A percentile compares a stretch with the other conserved stretches of the same genome.
Evolutionary conservation across 2,113 vertebrate species (phyloP).

Genomic region (Seriola aureovittata): DNA sequence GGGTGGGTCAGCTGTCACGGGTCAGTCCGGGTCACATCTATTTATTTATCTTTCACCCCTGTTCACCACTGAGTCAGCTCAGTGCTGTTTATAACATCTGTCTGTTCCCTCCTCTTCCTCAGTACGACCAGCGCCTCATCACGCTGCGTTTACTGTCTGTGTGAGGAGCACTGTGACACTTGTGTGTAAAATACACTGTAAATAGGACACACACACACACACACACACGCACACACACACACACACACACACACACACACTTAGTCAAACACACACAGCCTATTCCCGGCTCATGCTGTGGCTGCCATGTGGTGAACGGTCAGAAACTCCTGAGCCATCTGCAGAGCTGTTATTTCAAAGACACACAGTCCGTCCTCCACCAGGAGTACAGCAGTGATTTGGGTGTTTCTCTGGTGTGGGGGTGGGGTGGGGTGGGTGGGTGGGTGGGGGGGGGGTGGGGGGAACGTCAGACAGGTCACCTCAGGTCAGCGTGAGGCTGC

Average conservation of each 20-base stretch:
- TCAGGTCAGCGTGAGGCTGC: conserved; percentile 26
- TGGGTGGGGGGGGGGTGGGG: neutral
- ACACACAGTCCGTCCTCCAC: neutral
- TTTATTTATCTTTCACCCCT: neutral
- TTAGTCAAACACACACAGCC: conserved; percentile 6
- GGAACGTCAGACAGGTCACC: conserved; percentile 13
- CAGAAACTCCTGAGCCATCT: conserved; percentile 37
- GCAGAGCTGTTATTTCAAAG: conserved; percentile 25
- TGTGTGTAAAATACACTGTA: conserved; percentile 31
- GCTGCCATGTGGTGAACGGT: conserved; percentile 51
- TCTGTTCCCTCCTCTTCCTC: neutral
- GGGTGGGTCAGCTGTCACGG: neutral
- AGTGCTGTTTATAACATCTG: conserved; percentile 34
- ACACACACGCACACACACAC: conserved; percentile 19
- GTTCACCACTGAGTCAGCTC: conserved; percentile 14
- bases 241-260: conserved; percentile 25
- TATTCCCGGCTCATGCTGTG: conserved; percentile 35
- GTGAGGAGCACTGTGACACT: conserved; percentile 33
- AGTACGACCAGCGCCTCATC: neutral
- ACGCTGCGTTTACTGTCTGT: conserved; percentile 8
- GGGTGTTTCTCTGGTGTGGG: conserved; percentile 17
- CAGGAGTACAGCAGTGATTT: conserved; percentile 8
- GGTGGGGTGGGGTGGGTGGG: neutral
- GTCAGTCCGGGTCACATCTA: conserved; percentile 9
- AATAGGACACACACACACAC: conserved; percentile 38